Evolutionary conservation across 2,113 vertebrate genomes (phyloP), one percentile per base, ranked within the genome.

Genomic region (Gymnobelideus leadbeateri): DNA sequence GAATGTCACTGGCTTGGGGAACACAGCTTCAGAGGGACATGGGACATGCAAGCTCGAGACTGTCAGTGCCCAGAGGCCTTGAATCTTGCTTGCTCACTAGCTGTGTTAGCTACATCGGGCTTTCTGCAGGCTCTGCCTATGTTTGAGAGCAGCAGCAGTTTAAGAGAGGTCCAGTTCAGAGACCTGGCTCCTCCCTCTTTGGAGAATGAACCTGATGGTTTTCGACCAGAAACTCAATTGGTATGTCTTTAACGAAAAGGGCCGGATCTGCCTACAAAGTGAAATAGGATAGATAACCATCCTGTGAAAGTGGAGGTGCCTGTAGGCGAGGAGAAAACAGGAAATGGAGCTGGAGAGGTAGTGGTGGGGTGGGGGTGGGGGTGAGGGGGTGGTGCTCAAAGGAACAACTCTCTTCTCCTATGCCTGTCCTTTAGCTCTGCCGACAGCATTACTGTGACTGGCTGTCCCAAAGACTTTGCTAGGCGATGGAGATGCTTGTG

Each of bases 261-360:
- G 47, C n/a, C 1, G 28, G 26, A 94, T 97, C 96, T 96, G 97
- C 95, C 94, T 89, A 92, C 96, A 96, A 97, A 93, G 46, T 94
- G 94, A 94, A 97, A 91, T 61, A 95, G 96, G 95, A 95, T 98
- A 84, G 68, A 96, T 97, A 98, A 98, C 97, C 95, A 96, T n/a
- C 46, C 98, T 98, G 91, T 94, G 95, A 98, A 98, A 98, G 98
- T 98, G 12, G 98, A 98, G 97, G 98, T 98, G 97, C 98, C 94
- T 98, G 97, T 98, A 97, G 97, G 98, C 92, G 96, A 94, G 53
- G 89, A 97, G 57, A 97, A 98, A 98, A 98, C 98, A 99, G 98
- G 98, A 89, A 98, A 96, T 97, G 96, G 92, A 95, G 91, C 91
- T 95, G 96, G 92, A 95, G 95, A 95, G 95, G 92, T 84, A 21